Conservation (phyloP, 2,797 vertebrate genomes). For the Phoxinus dragarum region DNA sequence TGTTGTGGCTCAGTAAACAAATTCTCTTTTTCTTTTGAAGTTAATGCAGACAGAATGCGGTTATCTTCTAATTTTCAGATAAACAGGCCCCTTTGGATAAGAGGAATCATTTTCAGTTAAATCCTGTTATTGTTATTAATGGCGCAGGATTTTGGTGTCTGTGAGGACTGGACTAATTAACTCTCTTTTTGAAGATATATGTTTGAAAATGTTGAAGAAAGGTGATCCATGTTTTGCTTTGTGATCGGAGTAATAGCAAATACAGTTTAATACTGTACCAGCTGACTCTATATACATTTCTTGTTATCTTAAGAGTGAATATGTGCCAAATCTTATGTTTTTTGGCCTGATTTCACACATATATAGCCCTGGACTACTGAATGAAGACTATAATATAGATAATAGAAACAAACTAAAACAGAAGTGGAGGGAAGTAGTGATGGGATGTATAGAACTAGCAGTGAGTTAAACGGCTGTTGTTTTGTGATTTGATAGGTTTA, state of each 20-base stretch:
- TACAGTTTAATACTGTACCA: background rate
- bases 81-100: background rate
- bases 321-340: too few species aligned
- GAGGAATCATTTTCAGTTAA: background rate
- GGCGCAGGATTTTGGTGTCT: background rate
- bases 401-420: background rate
- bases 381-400: background rate
- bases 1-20: background rate
- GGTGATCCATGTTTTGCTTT: background rate
- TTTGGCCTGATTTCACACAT: too few species aligned
- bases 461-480: background rate
- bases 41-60: background rate
- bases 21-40: background rate
- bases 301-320: background rate
- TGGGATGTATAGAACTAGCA: background rate
- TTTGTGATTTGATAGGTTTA: background rate
- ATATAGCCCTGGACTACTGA: background rate
- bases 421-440: background rate
- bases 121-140: background rate
- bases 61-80: background rate
- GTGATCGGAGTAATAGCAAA: background rate
- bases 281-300: background rate
- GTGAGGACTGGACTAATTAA: background rate
- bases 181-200: background rate
- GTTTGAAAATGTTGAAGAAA: too few species aligned